Evolutionary conservation across 2,888 invertebrate genomes (phyloP).

Genomic region (Scaptomyza tumidula): DNA sequence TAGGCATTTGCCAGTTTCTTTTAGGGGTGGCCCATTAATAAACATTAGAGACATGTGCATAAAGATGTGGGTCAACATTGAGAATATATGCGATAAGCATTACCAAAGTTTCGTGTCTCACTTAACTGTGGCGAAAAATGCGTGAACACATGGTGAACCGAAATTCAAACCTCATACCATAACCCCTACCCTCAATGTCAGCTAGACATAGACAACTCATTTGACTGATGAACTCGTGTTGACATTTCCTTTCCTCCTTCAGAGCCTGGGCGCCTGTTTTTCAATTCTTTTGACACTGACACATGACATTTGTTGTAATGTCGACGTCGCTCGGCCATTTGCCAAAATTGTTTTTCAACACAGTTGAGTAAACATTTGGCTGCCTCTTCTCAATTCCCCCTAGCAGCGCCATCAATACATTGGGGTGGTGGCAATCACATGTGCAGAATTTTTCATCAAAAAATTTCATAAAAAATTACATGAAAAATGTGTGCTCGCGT

Average conservation of each 20-base stretch:
- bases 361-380: conserved; percentile 82
- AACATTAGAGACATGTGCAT: conserved; percentile 67
- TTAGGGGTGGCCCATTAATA: conserved; percentile 61
- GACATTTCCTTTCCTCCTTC: conserved; percentile 73
- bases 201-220: conserved; percentile 76
- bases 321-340: conserved; percentile 74
- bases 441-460: conserved; percentile 35
- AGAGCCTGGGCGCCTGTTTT: conserved; percentile 38
- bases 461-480: conserved; percentile 43
- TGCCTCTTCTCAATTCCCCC: conserved; percentile 22
- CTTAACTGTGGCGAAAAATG: conserved; percentile 51
- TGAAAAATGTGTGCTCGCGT: conserved; percentile 38
- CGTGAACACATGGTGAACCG: conserved; percentile 52
- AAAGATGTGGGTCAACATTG: conserved; percentile 72
- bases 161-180: not conserved
- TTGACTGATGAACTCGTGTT: conserved; percentile 83
- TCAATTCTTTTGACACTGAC: conserved; percentile 80
- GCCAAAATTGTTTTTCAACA: conserved; percentile 82
- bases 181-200: conserved; percentile 10
- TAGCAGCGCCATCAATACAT: conserved; percentile 1
- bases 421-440: conserved; percentile 38
- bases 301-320: conserved; percentile 78
- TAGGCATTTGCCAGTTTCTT: conserved; percentile 4
- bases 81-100: conserved; percentile 33
- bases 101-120: conserved; percentile 40